phyloP scores from a whole-genome alignment of 2,888 invertebrate genomes.

The Orchesellides sinensis region DNA sequence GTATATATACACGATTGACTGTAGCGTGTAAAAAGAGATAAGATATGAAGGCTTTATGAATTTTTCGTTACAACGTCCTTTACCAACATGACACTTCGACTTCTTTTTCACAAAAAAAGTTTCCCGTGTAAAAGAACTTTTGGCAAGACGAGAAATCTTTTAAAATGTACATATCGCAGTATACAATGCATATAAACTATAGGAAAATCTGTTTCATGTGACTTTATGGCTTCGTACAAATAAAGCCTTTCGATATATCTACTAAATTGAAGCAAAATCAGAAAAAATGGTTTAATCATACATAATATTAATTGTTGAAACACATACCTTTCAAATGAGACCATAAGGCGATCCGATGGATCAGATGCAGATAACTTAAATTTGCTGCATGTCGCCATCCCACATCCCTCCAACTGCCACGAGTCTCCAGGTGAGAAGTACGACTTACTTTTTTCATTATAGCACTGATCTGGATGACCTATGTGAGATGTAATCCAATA shows the following conservation, averaged over 20 bases:
- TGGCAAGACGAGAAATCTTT: too few species aligned
- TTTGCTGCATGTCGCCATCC: constrained; percentile 67
- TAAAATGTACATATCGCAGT: background rate
- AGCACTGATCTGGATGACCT: constrained; percentile 73
- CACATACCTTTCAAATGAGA: constrained; percentile 73
- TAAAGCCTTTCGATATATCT: too few species aligned
- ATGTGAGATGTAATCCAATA: constrained; percentile 18
- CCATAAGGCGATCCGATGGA: constrained; percentile 73
- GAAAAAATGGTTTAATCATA: background rate
- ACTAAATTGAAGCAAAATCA: background rate
- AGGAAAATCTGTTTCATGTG: too few species aligned
- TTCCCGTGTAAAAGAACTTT: too few species aligned
- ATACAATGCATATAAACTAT: background rate
- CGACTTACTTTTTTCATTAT: constrained; percentile 55
- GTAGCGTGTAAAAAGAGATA: too few species aligned
- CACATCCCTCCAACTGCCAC: constrained; percentile 71
- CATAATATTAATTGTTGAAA: background rate
- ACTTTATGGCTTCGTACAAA: too few species aligned
- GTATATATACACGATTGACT: too few species aligned
- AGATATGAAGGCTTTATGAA: too few species aligned
- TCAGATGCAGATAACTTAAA: constrained; percentile 48
- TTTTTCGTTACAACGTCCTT: too few species aligned
- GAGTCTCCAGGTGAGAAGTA: constrained; percentile 73
- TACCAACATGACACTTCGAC: too few species aligned
- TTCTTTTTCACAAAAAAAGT: too few species aligned